Evolutionary conservation across 2,888 invertebrate genomes (phyloP).

Genomic region (Euzetes globulus): DNA sequence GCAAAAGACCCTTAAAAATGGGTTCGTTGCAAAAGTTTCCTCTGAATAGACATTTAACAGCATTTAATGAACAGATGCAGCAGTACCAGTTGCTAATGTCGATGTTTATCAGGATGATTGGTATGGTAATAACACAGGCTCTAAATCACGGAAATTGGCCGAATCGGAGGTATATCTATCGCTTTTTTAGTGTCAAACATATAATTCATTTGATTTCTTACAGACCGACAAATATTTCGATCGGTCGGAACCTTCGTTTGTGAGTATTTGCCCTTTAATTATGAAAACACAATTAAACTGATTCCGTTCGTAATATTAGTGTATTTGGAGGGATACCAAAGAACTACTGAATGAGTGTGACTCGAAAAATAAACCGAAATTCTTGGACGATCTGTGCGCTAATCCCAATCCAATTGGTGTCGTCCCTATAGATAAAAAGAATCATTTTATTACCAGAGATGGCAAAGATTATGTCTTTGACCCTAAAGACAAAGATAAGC

Average conservation of each 20-base stretch:
- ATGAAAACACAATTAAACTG: too few relatives aligned
- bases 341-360: neutral
- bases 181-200: too few relatives aligned
- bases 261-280: too few relatives aligned
- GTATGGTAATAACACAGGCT: neutral
- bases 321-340: constrained; percentile 7
- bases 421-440: neutral
- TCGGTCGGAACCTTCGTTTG: too few relatives aligned
- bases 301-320: too few relatives aligned
- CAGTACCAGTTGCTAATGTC: too few relatives aligned
- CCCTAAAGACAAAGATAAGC: too few relatives aligned
- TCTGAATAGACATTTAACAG: too few relatives aligned
- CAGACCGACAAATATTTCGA: neutral
- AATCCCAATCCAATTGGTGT: neutral
- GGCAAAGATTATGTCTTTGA: too few relatives aligned
- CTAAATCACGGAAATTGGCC: neutral
- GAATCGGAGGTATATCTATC: neutral
- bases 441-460: too few relatives aligned
- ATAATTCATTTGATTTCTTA: too few relatives aligned
- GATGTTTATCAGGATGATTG: constrained; percentile 1
- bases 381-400: neutral
- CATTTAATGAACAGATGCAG: too few relatives aligned
- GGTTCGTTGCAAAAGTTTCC: neutral
- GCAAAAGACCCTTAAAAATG: constrained; percentile 4
- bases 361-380: neutral